Percentiles rank a stretch among this genome's conserved stretches.
Conservation (phyloP, 1,140 invertebrate species). For the Cotesia typhae region DNA sequence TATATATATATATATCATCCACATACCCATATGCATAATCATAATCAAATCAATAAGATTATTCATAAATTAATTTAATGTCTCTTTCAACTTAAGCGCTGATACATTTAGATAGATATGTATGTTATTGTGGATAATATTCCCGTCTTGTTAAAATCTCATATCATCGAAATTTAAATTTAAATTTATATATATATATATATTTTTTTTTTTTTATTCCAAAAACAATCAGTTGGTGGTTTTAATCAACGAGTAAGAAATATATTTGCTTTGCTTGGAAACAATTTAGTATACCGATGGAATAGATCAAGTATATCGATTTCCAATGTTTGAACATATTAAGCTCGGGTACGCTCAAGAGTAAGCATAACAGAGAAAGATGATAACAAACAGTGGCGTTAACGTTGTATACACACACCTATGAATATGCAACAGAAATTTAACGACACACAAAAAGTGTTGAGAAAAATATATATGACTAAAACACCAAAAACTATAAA, state of each 20-base stretch:
- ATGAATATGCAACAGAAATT: slow-evolving; percentile 26
- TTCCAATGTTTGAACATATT: slow-evolving; percentile 28
- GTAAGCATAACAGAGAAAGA: neutral
- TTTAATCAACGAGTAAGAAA: slow-evolving; percentile 24
- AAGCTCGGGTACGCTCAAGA: too few species aligned
- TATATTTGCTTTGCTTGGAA: slow-evolving; percentile 25
- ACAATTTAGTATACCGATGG: slow-evolving; percentile 15
- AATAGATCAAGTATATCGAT: slow-evolving; percentile 32
- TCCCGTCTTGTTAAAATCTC: too few species aligned
- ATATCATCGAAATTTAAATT: neutral
- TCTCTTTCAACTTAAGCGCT: too few species aligned
- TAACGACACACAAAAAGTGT: slow-evolving; percentile 10
- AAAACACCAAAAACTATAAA: too few species aligned
- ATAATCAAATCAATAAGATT: too few species aligned
- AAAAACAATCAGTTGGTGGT: slow-evolving; percentile 27
- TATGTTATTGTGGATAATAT: too few species aligned
- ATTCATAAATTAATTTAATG: too few species aligned
- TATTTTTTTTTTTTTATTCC: too few species aligned
- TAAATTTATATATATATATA: too few species aligned
- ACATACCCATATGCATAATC: too few species aligned
- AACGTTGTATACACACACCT: slow-evolving; percentile 21
- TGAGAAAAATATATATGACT: neutral
- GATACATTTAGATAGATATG: too few species aligned
- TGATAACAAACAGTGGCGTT: slow-evolving; percentile 15
- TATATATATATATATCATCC: too few species aligned